Percentiles rank a stretch among this genome's conserved stretches.
These are phyloP conservation scores for Pagrus major DNA, from an alignment of 2,113 vertebrate genomes.

Conservation along the genomic window DNA sequence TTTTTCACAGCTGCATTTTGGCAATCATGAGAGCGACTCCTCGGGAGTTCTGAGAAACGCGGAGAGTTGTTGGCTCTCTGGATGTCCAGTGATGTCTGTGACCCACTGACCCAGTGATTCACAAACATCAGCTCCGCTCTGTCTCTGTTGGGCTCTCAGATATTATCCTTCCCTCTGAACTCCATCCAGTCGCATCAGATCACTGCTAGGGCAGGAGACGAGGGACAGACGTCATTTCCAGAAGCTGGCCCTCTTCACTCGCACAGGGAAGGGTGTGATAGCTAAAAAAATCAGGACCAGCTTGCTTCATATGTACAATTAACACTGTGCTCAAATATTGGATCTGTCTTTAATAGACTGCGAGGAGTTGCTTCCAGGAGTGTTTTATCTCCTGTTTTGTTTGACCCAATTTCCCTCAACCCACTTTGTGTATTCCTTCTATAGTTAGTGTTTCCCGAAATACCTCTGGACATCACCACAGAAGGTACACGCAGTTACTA, in stretches of 20 bases:
- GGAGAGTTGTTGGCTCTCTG: constrained; percentile 50
- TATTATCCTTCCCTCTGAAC: constrained; percentile 66
- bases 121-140: constrained; percentile 69
- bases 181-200: constrained; percentile 65
- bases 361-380: constrained; percentile 3
- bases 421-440: constrained; percentile 25
- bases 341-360: neutral
- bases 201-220: constrained; percentile 59
- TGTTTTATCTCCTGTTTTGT: constrained; percentile 24
- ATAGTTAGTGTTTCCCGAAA: constrained; percentile 8
- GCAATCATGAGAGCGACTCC: constrained; percentile 59
- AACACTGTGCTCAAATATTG: neutral
- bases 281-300: constrained; percentile 8
- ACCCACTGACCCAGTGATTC: constrained; percentile 83
- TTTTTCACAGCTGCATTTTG: constrained; percentile 50
- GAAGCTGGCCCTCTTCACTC: constrained; percentile 35
- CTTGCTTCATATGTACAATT: constrained; percentile 11
- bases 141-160: constrained; percentile 63
- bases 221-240: constrained; percentile 59
- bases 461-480: constrained; percentile 16
- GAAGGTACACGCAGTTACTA: constrained; percentile 4
- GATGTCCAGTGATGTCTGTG: constrained; percentile 74
- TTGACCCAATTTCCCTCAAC: constrained; percentile 51
- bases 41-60: constrained; percentile 50
- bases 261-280: neutral